These are phyloP conservation scores for Penelope pileata DNA, from an alignment of 2,113 vertebrate species.

Conservation along the genomic window DNA sequence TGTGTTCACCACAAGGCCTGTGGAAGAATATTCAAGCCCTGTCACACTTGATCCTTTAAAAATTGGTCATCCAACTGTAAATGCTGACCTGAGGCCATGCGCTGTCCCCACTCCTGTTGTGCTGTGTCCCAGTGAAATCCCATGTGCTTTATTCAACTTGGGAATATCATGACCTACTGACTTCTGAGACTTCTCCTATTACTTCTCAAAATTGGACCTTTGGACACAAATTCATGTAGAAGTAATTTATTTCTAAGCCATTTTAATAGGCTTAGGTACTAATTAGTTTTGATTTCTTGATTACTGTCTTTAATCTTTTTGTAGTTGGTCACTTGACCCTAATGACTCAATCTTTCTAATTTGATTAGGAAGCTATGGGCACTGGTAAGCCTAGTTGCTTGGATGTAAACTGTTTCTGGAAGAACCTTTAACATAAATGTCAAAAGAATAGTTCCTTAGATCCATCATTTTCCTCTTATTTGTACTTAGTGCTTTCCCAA, in stretches of 20 bases:
- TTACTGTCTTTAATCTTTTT: constrained; percentile 66
- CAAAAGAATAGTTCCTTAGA: constrained; percentile 39
- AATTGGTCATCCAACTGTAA: not conserved
- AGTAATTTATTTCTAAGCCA: constrained; percentile 50
- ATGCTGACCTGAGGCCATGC: not conserved
- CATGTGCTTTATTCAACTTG: not conserved
- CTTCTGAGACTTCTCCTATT: not conserved
- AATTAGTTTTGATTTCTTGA: constrained; percentile 64
- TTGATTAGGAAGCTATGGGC: constrained; percentile 35
- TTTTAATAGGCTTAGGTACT: constrained; percentile 55
- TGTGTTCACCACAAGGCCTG: not conserved
- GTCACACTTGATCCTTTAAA: not conserved
- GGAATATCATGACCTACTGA: not conserved
- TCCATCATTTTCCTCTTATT: constrained; percentile 25
- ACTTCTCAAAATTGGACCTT: not conserved
- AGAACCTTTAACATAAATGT: constrained; percentile 26
- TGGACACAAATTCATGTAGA: not conserved
- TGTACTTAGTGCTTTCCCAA: not conserved
- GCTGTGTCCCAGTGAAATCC: not conserved
- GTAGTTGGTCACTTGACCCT: constrained; percentile 54
- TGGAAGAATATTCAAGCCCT: not conserved
- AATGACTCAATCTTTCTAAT: constrained; percentile 67
- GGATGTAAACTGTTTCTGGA: constrained; percentile 32
- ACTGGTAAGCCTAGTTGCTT: not conserved
- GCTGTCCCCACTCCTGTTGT: not conserved